A percentile compares a stretch with the other conserved stretches of the same genome.
Conservation (phyloP, 1,140 invertebrate genomes). For the Ceratosolen fusciceps region DNA sequence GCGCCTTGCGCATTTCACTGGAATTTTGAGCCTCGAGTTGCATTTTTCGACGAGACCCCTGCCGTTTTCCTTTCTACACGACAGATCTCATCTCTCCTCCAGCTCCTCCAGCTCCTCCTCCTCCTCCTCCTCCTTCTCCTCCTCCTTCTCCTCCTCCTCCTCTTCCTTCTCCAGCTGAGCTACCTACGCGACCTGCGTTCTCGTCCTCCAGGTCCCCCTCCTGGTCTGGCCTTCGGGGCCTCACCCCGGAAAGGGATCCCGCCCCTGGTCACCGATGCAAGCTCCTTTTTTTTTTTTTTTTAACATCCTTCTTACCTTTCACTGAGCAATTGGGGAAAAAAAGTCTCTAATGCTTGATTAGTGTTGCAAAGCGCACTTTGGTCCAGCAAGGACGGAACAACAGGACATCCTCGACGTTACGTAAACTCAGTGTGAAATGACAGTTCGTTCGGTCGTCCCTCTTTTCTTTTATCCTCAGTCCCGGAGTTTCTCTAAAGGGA, state of each 20-base stretch:
- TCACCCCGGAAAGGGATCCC: too few relatives aligned
- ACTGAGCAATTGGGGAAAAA: background rate
- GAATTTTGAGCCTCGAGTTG: constrained; percentile 24
- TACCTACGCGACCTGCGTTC: background rate
- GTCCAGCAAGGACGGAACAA: background rate
- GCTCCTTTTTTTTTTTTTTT: too few relatives aligned
- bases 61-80: background rate
- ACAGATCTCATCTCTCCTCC: background rate
- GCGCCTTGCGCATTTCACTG: background rate
- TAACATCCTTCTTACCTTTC: too few relatives aligned
- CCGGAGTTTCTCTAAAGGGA: background rate
- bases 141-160: background rate
- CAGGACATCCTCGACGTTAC: background rate
- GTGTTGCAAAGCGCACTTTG: background rate
- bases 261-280: too few relatives aligned
- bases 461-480: background rate
- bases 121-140: background rate
- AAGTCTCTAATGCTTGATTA: background rate
- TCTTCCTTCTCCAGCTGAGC: background rate
- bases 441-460: background rate
- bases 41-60: constrained; percentile 32
- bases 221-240: too few relatives aligned
- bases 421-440: background rate
- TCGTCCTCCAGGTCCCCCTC: too few relatives aligned
- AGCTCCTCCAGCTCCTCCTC: background rate